These are phyloP conservation scores for silkworm (Bombyx mori) DNA, from an alignment of 1,140 invertebrate species.

Conservation along the genomic window DNA sequence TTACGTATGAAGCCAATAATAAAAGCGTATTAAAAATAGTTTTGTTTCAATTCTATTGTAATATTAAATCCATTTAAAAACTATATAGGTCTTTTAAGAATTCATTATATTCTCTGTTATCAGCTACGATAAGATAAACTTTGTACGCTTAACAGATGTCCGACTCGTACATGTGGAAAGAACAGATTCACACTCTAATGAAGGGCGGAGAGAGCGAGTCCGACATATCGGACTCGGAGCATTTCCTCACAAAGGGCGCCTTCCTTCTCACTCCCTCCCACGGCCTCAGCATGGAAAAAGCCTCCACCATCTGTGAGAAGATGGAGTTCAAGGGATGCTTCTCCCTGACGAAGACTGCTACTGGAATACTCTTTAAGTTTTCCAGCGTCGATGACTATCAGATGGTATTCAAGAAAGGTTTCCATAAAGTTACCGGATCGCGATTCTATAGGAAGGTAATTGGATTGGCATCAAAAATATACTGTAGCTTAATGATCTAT, in stretches of 20 bases:
- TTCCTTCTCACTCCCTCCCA: slow-evolving; percentile 87
- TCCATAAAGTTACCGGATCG: slow-evolving; percentile 85
- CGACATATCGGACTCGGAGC: slow-evolving; percentile 76
- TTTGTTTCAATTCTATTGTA: neutral
- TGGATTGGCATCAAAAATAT: neutral
- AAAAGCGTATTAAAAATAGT: neutral
- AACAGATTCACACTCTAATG: slow-evolving; percentile 68
- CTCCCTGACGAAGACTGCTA: slow-evolving; percentile 87
- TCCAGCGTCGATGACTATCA: slow-evolving; percentile 87
- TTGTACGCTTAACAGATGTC: slow-evolving; percentile 41
- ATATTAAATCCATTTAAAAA: neutral
- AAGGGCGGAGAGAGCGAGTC: slow-evolving; percentile 76
- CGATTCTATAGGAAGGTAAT: slow-evolving; percentile 84
- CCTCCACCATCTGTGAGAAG: slow-evolving; percentile 87
- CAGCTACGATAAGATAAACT: neutral
- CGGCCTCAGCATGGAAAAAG: slow-evolving; percentile 86
- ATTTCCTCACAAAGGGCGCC: slow-evolving; percentile 80
- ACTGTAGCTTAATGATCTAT: no score
- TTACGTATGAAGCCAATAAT: no score
- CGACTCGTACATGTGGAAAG: slow-evolving; percentile 68
- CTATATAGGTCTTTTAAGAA: no score
- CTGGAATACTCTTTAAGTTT: slow-evolving; percentile 90
- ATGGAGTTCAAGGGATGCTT: slow-evolving; percentile 89
- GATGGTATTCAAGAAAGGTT: slow-evolving; percentile 87
- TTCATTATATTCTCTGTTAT: no score